Evolutionary conservation across 2,888 invertebrate species (phyloP), one percentile per base, ranked within the genome.

Genomic region (Xylota sylvarum): DNA sequence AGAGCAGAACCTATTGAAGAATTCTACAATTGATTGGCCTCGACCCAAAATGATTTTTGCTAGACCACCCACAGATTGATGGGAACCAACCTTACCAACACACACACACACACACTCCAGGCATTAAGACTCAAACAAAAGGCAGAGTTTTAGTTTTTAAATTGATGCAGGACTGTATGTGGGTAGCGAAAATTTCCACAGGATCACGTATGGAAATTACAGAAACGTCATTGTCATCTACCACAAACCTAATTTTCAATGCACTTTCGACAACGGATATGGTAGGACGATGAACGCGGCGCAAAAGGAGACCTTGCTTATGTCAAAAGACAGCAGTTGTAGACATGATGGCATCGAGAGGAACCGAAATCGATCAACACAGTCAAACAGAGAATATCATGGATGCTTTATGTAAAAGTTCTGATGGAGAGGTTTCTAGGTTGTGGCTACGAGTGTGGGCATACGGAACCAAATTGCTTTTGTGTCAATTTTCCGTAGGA

Each of bases 21-120:
- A 80, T 76, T 80, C 80, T 43, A 46, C 85, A 85, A 85, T 85
- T 81, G 85, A 81, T 85, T 85, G 85, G 80, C 52, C 58, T 70
- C 74, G 55, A 69, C 62, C 81, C 69, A 72, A 65, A 74, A 80
- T 77, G 52, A 76, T 58, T 76, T 65, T 60, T 60, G 65, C 46
- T n/a, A 19, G 55, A 30, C 56, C 58, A 7, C 46, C 48, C 27
- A 50, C 46, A 74, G 69, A 48, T 62, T 74, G 80, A 80, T 69
- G 67, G 58, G 30, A 27, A 37, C 17, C 14, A 19, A 2, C 4
- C 9, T 5, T 5, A n/a, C n/a, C n/a, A n/a, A 5, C 30, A 30
- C 35, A 35, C 9, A 35, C 35, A 37, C 37, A 14, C n/a, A 14
- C 5, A 14, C 43, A 43, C 37, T 12, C 0, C 43, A 9, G 12